Base-by-base conservation (phyloP, 1,140 invertebrate species). In the Drosophila arawakana region DNA sequence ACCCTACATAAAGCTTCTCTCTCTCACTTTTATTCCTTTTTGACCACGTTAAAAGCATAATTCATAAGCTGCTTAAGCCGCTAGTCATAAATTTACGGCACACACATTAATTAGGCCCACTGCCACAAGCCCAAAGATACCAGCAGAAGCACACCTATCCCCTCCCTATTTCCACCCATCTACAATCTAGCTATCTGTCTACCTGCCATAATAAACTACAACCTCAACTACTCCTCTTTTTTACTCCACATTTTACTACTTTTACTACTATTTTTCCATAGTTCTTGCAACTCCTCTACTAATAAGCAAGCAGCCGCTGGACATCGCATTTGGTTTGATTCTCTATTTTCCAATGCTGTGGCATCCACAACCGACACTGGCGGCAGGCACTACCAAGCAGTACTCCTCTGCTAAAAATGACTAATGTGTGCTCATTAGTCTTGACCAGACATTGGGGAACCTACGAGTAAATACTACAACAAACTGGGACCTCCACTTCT, bases 11-110 rank as follows among this genome's bases (percentile, higher is more conserved):
- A 30, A 3, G 25, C 6, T 30, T 5, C 4, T 13, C 11, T 13
- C 11, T 30, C n/a, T 18, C 41, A 41, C 18, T 9, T 59, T 43
- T 55, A 39, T 39, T 55, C 30, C 25, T 5, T 30, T 30, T 30
- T 52, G n/a, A 10, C 41, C 49, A 18, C 50, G 30, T 11, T 58
- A 43, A 73, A 76, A 76, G 73, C 83, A 88, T 86, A 86, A 86
- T 88, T 86, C 83, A 86, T 86, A 86, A 83, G 76, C 84, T 86
- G 75, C 78, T 86, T 89, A 89, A 86, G 84, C 83, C 80, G 46
- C 67, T 62, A 67, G 82, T 67, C 82, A 86, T 86, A 86, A 86
- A 86, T 86, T 83, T 60, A 72, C 70, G 73, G 73, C 76, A 68
- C 68, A 65, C 83, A 85, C 83, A 86, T 88, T 86, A 86, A 86